Base-by-base conservation (phyloP, 2,888 invertebrate genomes). In the Alentia gelatinosa region DNA sequence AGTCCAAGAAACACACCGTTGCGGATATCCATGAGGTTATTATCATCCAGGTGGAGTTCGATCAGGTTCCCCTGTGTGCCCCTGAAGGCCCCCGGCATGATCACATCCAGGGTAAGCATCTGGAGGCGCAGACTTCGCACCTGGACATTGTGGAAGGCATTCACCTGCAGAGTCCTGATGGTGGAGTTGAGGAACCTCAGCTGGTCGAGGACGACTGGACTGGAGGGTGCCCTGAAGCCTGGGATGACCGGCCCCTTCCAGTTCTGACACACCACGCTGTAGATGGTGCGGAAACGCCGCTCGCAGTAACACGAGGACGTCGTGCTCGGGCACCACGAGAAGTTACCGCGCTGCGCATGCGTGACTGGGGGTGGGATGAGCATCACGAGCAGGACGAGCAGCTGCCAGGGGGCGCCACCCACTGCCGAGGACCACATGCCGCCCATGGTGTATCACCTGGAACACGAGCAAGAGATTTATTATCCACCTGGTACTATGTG, bases 1-100 rank as follows among this genome's bases (percentile, higher is more conserved):
- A 89, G 42, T 0, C 74, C 89, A 19, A 1, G 23, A 40, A 89
- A 89, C 23, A 74, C 89, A 12, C 68, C 89, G 15, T 68, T 40
- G 9, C 33, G 75, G 30, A 89, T 39, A 23, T 40, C 63, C 33
- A 19, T n/a, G 39, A 89, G 37, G n/a, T 15, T 30, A n/a, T 89
- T 89, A 26, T 89, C 74, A 40, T 89, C 89, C 74, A 89, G 89
- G 33, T 89, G 89, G n/a, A 89, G 75, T 40, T 63, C 68, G 7
- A 19, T 89, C 35, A 89, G 30, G 33, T 68, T 12, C 26, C n/a
- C 86, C 35, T 86, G 47, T 9, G 50, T 42, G 19, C 86, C 86
- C 30, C 86, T 26, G 47, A 86, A 86, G 1, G 86, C 86, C 19
- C 86, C 86, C 1, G 86, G 86, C 86, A 86, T 86, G 7, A 86